Evolutionary conservation across 2,113 vertebrate genomes (phyloP).

Genomic region (Sminthopsis crassicaudata): DNA sequence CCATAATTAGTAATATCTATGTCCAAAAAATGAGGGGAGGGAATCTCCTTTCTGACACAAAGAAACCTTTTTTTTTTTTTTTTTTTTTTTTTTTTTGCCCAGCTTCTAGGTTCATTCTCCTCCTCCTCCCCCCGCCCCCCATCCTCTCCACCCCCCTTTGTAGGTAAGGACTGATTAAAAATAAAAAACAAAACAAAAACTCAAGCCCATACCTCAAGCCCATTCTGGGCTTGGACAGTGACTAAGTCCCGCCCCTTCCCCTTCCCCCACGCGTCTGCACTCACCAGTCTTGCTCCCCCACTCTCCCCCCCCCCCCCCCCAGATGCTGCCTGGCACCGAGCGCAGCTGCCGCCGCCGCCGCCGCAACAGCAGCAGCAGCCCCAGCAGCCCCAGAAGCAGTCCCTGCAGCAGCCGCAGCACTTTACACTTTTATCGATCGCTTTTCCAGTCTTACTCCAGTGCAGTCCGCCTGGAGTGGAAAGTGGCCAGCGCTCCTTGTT

Average conservation of each 20-base stretch:
- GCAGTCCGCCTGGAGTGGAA: constrained; percentile 57
- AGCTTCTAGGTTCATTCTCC: neutral
- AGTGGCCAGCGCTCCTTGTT: constrained; percentile 63
- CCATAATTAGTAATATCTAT: constrained; percentile 44
- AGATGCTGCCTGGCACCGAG: constrained; percentile 73
- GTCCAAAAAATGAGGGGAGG: neutral
- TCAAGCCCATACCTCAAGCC: constrained; percentile 66
- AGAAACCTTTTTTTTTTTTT: neutral
- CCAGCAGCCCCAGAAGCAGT: constrained; percentile 9
- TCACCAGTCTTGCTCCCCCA: constrained; percentile 64
- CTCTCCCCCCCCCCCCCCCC: constrained; percentile 56
- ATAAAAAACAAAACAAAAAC: constrained; percentile 5
- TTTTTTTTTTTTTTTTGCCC: neutral
- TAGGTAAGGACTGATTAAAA: constrained; percentile 63
- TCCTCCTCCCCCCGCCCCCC: constrained; percentile 1
- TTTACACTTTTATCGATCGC: constrained; percentile 76
- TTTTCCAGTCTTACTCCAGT: constrained; percentile 62
- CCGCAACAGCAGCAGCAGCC: constrained; percentile 28
- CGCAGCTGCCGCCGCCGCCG: constrained; percentile 61
- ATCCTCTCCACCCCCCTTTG: constrained; percentile 23
- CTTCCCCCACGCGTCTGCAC: constrained; percentile 71
- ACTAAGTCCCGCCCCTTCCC: constrained; percentile 76
- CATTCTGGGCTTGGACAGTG: constrained; percentile 61
- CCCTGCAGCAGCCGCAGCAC: constrained; percentile 63
- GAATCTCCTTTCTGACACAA: constrained; percentile 6